phyloP scores from a whole-genome alignment of 2,113 vertebrate genomes.

The Origma solitaria region DNA sequence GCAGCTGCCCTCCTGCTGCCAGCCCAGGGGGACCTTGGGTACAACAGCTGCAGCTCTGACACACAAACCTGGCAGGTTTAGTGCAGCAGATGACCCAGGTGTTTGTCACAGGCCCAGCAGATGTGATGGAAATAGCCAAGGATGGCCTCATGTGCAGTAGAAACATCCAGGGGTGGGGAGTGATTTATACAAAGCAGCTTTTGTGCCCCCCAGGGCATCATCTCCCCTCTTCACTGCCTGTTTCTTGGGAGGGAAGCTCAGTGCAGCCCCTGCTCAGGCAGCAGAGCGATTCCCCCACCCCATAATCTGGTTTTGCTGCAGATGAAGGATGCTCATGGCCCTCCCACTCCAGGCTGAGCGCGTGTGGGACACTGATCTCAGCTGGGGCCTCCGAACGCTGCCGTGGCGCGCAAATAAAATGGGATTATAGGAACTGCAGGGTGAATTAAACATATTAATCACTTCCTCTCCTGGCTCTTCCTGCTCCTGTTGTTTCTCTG shows the following conservation, averaged over 20 bases:
- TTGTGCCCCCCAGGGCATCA: not conserved
- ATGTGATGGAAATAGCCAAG: not conserved
- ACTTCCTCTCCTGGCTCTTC: constrained; percentile 9
- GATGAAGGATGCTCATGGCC: not conserved
- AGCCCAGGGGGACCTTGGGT: not conserved
- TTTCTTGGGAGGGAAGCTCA: not conserved
- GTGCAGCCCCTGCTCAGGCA: not conserved
- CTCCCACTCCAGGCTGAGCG: not conserved
- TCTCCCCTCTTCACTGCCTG: not conserved
- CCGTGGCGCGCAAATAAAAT: not conserved
- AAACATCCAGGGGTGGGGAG: not conserved
- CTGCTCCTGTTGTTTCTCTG: not conserved
- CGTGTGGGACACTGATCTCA: not conserved
- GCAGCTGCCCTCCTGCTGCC: not conserved
- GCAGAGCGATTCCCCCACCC: not conserved
- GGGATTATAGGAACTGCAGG: not conserved
- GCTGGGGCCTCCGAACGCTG: not conserved
- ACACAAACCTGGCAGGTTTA: not conserved
- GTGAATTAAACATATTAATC: constrained; percentile 46
- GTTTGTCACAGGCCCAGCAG: not conserved
- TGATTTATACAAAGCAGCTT: not conserved
- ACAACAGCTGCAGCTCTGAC: not conserved
- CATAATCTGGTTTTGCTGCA: not conserved
- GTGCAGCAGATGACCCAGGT: not conserved
- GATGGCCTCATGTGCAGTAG: not conserved